These are phyloP conservation scores for Indri indri DNA, from an alignment of 2,113 vertebrate genomes.

Conservation along the genomic window DNA sequence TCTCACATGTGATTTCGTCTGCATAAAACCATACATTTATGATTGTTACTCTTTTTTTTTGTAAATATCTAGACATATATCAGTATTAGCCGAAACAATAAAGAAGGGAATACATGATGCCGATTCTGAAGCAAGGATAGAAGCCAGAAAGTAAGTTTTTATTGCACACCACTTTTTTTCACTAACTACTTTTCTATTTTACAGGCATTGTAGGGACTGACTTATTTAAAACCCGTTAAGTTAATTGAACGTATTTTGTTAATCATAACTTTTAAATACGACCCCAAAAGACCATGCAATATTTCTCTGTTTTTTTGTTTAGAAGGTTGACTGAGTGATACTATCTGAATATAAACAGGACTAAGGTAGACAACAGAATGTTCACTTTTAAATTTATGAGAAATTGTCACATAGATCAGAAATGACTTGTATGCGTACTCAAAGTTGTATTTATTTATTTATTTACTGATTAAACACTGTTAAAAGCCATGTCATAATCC, in stretches of 20 bases:
- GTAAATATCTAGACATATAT: slow-evolving; percentile 91
- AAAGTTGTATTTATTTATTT: neutral
- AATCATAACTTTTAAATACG: neutral
- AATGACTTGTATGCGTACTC: neutral
- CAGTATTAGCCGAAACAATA: slow-evolving; percentile 97
- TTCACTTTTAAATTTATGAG: neutral
- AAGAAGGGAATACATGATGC: slow-evolving; percentile 98
- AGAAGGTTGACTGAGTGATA: neutral
- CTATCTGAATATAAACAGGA: neutral
- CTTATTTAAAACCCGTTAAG: neutral
- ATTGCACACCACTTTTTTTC: too few relatives aligned
- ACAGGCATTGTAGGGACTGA: neutral
- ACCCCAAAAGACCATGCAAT: neutral
- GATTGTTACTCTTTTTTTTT: slow-evolving; percentile 37
- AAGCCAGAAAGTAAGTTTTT: slow-evolving; percentile 96
- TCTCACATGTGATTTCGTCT: neutral
- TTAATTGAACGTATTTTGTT: neutral
- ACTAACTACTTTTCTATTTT: neutral
- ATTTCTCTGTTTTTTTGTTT: neutral
- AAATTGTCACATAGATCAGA: neutral
- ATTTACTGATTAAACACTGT: neutral
- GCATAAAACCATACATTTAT: slow-evolving; percentile 76
- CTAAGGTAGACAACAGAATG: neutral
- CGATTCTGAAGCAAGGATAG: slow-evolving; percentile 97
- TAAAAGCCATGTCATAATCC: neutral